These are phyloP conservation scores for Gadus macrocephalus DNA, from an alignment of 2,113 vertebrate genomes.

Conservation along the genomic window DNA sequence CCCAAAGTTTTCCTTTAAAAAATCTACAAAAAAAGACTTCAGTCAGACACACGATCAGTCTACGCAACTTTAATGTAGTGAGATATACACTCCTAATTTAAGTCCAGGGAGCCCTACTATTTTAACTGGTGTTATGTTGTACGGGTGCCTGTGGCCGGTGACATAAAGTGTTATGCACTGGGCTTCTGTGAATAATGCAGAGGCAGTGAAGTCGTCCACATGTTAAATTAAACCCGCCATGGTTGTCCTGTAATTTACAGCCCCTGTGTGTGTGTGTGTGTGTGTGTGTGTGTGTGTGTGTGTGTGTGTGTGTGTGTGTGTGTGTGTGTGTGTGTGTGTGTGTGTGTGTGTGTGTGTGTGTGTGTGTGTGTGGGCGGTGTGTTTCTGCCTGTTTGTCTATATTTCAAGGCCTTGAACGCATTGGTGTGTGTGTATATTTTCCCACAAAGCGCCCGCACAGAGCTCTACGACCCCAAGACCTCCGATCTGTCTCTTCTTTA, in stretches of 20 bases:
- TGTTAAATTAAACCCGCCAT: constrained; percentile 55
- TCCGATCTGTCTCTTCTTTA: constrained; percentile 32
- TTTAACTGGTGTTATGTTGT: constrained; percentile 19
- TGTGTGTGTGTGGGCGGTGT: too few relatives aligned
- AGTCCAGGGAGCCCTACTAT: constrained; percentile 3
- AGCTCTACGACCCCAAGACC: constrained; percentile 26
- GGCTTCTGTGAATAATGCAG: constrained; percentile 59
- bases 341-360: constrained; percentile 8
- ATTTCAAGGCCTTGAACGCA: background rate
- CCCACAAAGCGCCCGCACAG: background rate
- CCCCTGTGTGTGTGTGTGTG: constrained; percentile 11
- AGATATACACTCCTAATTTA: too few relatives aligned
- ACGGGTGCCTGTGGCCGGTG: constrained; percentile 27
- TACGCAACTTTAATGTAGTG: too few relatives aligned
- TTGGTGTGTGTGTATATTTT: constrained; percentile 1
- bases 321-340: background rate
- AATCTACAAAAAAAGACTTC: too few relatives aligned
- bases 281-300: background rate
- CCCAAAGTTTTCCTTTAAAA: too few relatives aligned
- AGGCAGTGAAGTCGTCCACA: constrained; percentile 52
- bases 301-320: too few relatives aligned
- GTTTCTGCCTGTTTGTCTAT: background rate
- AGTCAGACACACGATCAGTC: too few relatives aligned
- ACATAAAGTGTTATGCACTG: constrained; percentile 30
- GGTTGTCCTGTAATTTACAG: constrained; percentile 31